Conservation (phyloP, 2,797 vertebrate species). For the Rhinella marina region DNA sequence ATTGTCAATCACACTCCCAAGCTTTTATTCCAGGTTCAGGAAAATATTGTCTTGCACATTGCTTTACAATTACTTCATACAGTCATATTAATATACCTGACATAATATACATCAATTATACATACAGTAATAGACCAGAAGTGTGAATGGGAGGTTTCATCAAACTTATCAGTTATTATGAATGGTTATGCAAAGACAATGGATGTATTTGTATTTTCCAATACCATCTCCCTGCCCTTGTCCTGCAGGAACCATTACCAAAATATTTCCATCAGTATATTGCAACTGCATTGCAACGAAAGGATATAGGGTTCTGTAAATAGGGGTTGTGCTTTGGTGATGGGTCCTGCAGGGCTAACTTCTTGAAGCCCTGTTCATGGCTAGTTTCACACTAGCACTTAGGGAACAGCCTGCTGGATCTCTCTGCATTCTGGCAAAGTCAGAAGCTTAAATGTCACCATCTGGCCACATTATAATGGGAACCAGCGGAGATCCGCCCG, state of each 20-base stretch:
- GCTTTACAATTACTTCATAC: conserved; percentile 38
- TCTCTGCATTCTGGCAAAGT: too few species aligned
- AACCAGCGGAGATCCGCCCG: too few species aligned
- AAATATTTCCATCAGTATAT: background rate
- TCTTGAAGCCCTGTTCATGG: background rate
- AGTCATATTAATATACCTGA: conserved; percentile 44
- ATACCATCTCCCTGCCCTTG: background rate
- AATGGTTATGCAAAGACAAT: background rate
- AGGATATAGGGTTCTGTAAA: background rate
- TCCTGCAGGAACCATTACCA: background rate
- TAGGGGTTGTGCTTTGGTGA: background rate
- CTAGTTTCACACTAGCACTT: too few species aligned
- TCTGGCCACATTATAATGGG: too few species aligned
- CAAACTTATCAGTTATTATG: too few species aligned
- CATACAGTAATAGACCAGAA: background rate
- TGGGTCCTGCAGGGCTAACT: background rate
- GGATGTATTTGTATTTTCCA: background rate
- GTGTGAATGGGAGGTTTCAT: background rate
- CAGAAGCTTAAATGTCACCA: too few species aligned
- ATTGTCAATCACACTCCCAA: conserved; percentile 66
- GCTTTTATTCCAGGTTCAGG: conserved; percentile 36
- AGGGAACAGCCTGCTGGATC: too few species aligned
- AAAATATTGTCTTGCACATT: conserved; percentile 26
- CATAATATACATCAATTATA: background rate
- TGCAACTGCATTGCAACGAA: background rate